These are phyloP conservation scores for Brachypalpus laphriformis DNA, from an alignment of 2,888 invertebrate genomes.

Conservation along the genomic window DNA sequence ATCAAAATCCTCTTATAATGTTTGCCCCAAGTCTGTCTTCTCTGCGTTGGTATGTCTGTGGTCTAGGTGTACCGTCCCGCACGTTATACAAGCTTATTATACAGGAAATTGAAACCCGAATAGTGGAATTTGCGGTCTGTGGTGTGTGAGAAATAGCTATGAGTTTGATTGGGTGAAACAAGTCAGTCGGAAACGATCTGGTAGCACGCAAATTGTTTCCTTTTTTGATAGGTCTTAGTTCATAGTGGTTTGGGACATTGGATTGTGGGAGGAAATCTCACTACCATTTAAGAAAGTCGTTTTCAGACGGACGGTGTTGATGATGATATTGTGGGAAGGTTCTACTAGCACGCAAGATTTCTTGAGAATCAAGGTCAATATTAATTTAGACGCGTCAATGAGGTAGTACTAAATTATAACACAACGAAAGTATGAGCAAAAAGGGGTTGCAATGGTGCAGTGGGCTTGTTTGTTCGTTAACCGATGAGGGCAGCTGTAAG, in stretches of 20 bases:
- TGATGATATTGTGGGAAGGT: too few relatives aligned
- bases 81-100: neutral
- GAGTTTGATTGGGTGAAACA: neutral
- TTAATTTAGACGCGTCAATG: too few relatives aligned
- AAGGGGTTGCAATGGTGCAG: too few relatives aligned
- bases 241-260: neutral
- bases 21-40: neutral
- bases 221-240: neutral
- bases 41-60: neutral
- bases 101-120: neutral
- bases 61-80: neutral
- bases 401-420: too few relatives aligned
- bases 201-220: neutral
- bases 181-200: neutral
- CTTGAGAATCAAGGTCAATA: too few relatives aligned
- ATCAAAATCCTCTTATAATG: slow-evolving; percentile 26
- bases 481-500: too few relatives aligned
- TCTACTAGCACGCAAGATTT: too few relatives aligned
- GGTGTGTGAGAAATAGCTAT: neutral
- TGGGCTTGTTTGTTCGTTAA: too few relatives aligned
- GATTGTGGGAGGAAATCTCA: neutral
- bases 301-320: neutral
- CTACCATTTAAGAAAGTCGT: neutral
- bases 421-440: too few relatives aligned
- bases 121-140: neutral